Conservation (phyloP, 2,797 vertebrate species). For the Balearica regulorum region DNA sequence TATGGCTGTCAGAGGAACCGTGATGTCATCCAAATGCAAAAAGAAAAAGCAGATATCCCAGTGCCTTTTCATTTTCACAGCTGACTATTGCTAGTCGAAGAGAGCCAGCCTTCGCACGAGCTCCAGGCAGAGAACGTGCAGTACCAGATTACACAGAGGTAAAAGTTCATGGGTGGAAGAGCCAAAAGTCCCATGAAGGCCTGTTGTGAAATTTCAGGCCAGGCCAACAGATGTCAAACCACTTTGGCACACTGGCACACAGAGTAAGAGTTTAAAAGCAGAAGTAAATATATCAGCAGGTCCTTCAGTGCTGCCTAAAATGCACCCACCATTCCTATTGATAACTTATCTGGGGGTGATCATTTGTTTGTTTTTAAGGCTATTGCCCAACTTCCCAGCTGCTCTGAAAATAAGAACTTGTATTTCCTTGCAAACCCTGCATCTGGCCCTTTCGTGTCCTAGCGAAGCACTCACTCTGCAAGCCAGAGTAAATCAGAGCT, state of each 20-base stretch:
- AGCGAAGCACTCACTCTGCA: fast-evolving
- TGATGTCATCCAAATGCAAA: neutral
- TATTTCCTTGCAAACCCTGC: neutral
- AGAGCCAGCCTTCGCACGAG: fast-evolving
- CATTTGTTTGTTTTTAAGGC: neutral
- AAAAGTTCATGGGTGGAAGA: neutral
- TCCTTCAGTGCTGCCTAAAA: neutral
- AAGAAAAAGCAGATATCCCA: neutral
- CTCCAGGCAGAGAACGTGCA: neutral
- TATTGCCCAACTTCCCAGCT: constrained; percentile 13
- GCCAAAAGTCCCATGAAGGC: neutral
- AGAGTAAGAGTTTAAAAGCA: neutral
- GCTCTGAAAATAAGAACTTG: neutral
- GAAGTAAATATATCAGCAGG: neutral
- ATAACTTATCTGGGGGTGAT: constrained; percentile 6
- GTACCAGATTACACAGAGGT: neutral
- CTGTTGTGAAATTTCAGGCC: neutral
- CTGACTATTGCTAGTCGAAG: neutral
- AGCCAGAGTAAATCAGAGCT: neutral
- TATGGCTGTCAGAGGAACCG: neutral
- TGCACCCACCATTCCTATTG: neutral
- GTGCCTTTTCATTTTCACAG: neutral
- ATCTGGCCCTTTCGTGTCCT: neutral
- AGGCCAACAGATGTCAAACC: neutral
- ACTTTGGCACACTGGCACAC: neutral